phyloP scores from a whole-genome alignment of 2,888 invertebrate species.

The Andricus curvator region DNA sequence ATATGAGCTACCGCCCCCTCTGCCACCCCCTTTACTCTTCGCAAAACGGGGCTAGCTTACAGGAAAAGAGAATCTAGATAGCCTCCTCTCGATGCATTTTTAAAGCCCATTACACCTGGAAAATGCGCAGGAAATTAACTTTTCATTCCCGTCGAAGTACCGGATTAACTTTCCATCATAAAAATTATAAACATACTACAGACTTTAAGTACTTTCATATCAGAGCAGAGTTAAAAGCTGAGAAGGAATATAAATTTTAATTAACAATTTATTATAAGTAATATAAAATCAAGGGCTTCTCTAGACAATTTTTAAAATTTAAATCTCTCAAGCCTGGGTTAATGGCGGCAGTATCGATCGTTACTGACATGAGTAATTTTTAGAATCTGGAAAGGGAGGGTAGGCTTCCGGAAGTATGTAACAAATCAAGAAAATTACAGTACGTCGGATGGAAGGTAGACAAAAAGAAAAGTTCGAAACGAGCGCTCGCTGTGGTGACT shows the following conservation, averaged over 20 bases:
- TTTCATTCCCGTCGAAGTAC: conserved; percentile 37
- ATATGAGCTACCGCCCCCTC: conserved; percentile 53
- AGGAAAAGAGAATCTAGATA: conserved; percentile 28
- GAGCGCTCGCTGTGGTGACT: conserved; percentile 23
- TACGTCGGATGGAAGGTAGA: conserved; percentile 4
- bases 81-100: conserved; percentile 35
- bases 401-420: background rate
- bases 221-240: conserved; percentile 5
- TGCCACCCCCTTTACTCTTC: conserved; percentile 33
- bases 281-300: background rate
- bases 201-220: conserved; percentile 35
- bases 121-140: conserved; percentile 37
- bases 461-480: conserved; percentile 9
- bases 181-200: conserved; percentile 35
- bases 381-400: background rate
- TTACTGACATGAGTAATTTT: background rate
- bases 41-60: conserved; percentile 7
- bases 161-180: conserved; percentile 30
- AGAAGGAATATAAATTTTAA: conserved; percentile 17
- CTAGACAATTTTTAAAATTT: background rate
- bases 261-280: conserved; percentile 4
- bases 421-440: conserved; percentile 11
- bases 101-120: conserved; percentile 35
- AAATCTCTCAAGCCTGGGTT: background rate
- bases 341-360: background rate